Conservation (phyloP, 2,113 vertebrate genomes). For the Scomber japonicus region DNA sequence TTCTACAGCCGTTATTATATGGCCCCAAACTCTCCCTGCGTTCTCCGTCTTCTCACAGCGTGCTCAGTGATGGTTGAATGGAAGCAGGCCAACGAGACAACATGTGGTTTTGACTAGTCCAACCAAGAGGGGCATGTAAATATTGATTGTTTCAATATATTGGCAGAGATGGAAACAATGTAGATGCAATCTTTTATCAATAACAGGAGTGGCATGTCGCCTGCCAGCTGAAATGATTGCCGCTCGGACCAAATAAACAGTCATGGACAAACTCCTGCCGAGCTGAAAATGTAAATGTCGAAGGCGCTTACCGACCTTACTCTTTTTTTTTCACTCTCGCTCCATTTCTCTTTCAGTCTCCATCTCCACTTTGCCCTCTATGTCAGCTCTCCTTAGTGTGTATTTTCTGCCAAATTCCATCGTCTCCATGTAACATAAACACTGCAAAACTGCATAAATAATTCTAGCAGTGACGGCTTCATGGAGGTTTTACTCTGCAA, state of each 20-base stretch:
- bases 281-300: conserved; percentile 53
- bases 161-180: conserved; percentile 74
- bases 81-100: conserved; percentile 51
- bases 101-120: conserved; percentile 73
- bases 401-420: conserved; percentile 65
- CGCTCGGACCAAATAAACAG: conserved; percentile 58
- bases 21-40: conserved; percentile 48
- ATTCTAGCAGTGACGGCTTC: conserved; percentile 24
- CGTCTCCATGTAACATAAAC: conserved; percentile 61
- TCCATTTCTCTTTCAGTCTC: conserved; percentile 19
- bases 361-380: conserved; percentile 15
- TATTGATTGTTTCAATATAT: conserved; percentile 77
- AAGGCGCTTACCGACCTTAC: conserved; percentile 27
- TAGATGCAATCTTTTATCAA: conserved; percentile 74
- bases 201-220: conserved; percentile 50
- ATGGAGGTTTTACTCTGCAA: conserved; percentile 37
- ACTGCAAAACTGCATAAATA: conserved; percentile 58
- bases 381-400: conserved; percentile 25
- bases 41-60: conserved; percentile 39
- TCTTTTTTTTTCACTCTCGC: conserved; percentile 17
- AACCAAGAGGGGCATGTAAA: conserved; percentile 69
- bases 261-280: conserved; percentile 36
- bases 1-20: conserved; percentile 64
- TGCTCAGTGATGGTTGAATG: conserved; percentile 62
- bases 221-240: conserved; percentile 68